These are phyloP conservation scores for Phyllostomus discolor DNA, from an alignment of 2,113 vertebrate genomes.

Conservation along the genomic window DNA sequence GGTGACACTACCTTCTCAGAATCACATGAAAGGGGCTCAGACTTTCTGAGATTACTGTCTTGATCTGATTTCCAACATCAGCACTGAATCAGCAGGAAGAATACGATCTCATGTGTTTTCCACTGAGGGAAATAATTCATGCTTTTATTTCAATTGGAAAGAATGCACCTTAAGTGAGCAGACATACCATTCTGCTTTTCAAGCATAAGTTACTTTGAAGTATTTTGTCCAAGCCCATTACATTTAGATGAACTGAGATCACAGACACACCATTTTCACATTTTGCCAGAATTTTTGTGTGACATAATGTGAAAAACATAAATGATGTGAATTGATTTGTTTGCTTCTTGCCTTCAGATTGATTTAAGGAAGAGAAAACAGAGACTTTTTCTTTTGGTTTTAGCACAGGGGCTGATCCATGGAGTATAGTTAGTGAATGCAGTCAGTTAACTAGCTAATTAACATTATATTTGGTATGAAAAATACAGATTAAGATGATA, in stretches of 20 bases:
- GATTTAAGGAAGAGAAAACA: not conserved
- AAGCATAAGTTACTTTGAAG: not conserved
- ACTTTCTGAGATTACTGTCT: not conserved
- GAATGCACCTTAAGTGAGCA: not conserved
- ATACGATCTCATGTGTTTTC: not conserved
- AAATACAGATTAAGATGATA: not conserved
- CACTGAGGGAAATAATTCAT: not conserved
- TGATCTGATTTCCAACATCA: not conserved
- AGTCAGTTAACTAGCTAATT: not conserved
- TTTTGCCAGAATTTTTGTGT: not conserved
- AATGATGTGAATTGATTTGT: not conserved
- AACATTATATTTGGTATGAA: too few species aligned
- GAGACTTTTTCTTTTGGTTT: not conserved
- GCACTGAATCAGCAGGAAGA: not conserved
- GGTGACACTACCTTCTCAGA: not conserved
- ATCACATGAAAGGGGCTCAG: not conserved
- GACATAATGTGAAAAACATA: not conserved
- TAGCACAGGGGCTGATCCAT: fast-evolving
- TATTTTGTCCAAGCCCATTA: too few species aligned
- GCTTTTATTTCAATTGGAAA: not conserved
- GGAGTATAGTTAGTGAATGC: too few species aligned
- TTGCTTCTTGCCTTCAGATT: not conserved
- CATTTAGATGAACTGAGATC: not conserved
- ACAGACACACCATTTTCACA: not conserved
- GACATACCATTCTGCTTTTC: not conserved